Base-by-base conservation (phyloP, 2,888 invertebrate species). In the Agrenia bidenticulata region DNA sequence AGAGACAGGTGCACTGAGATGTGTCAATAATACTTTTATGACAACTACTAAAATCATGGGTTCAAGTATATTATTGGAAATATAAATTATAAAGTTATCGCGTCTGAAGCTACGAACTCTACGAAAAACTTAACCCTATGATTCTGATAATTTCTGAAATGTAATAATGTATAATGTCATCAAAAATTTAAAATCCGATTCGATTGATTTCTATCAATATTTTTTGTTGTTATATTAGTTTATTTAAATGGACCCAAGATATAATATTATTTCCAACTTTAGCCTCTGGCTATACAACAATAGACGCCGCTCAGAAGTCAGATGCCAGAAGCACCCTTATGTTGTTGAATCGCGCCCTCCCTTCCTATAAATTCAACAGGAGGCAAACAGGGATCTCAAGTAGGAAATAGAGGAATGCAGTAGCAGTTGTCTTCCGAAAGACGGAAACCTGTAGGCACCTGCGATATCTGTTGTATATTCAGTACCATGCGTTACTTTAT, bases 341-440 rank as follows among this genome's bases (percentile, higher is more conserved):
- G 45, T 19, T 45, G 45, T 15, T 45, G 45, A 17, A 45, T 45
- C 19, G 15, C 15, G 15, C 19, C 5, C 45, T 17, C 15, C 45
- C 45, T 45, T 45, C 5, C 4, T 5, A 5, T 32, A 32, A 32
- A 32, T 32, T 11, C 19, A 19, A 15, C 45, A 45, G 45, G 45
- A 45, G 45, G 45, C n/a, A 45, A 45, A 45, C 45, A 45, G 45
- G 45, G 45, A 19, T 45, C 15, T 19, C 9, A 21, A 17, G 24
- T 26, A 51, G 51, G 27, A 55, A 55, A 55, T 55, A 2, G 13
- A 27, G 32, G 55, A 55, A 55, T 55, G 24, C 15, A 55, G 55
- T 55, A 55, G 55, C 55, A 55, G 55, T 55, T 55, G 55, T 55
- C n/a, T 55, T 55, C 32, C 55, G 32, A 55, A 55, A 17, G 27